Evolutionary conservation across 2,113 vertebrate genomes (phyloP).

Genomic region (Eurystomus gularis): DNA sequence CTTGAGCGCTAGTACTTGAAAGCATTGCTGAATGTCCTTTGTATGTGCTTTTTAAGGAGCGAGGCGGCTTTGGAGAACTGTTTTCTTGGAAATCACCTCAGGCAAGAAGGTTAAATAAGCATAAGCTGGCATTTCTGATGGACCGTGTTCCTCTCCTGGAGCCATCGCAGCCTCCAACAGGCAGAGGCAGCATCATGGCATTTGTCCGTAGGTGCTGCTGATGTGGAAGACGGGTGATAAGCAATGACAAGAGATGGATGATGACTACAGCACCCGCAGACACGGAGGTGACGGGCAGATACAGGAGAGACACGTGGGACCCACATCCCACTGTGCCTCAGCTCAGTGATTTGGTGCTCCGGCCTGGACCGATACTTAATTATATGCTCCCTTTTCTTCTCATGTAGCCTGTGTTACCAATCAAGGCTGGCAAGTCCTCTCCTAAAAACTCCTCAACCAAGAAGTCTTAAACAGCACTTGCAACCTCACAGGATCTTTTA

Average conservation of each 20-base stretch:
- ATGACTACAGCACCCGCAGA: neutral
- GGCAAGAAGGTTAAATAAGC: neutral
- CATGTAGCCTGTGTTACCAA: neutral
- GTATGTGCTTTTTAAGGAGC: neutral
- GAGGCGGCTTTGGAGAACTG: neutral
- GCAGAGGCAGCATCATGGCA: neutral
- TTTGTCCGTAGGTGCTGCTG: neutral
- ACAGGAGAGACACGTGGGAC: neutral
- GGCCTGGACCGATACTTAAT: neutral
- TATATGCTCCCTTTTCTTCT: neutral
- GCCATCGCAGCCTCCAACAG: neutral
- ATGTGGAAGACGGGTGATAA: neutral
- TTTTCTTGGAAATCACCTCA: neutral
- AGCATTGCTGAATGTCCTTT: neutral
- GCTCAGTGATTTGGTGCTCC: neutral
- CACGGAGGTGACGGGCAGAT: neutral
- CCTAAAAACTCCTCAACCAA: neutral
- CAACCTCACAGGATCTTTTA: rapidly evolving
- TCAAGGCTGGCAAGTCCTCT: neutral
- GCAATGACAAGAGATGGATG: neutral
- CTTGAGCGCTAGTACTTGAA: neutral
- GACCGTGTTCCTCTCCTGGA: neutral
- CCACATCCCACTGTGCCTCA: neutral
- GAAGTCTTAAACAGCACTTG: neutral
- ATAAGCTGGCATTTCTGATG: neutral